Evolutionary conservation across 2,888 invertebrate species (phyloP), one percentile per base, ranked within the genome.

Genomic region (Horisme vitalbata): DNA sequence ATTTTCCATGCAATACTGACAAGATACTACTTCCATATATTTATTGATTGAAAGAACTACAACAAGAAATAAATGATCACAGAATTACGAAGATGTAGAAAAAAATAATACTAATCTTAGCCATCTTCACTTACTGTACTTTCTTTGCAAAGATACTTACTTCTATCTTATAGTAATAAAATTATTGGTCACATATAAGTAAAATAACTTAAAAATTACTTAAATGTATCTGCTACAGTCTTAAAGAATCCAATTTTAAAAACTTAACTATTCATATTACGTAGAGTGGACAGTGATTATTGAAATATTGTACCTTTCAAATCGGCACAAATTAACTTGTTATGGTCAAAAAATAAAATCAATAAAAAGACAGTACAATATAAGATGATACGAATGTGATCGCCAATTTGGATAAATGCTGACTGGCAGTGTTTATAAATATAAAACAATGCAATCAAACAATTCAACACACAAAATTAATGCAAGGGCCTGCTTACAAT

Each of bases 1-100:
- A 80, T 81, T 78, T 77, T 78, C 59, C 86, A 86, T 87, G 85
- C 86, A 88, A 81, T 83, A 79, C 80, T 80, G 78, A 85, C 73
- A 68, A 75, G 75, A 83, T 65, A 74, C 81, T 81, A 81, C 77
- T 75, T 79, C 64, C 73, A 72, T 65, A 72, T 65, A 71, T 73
- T 79, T 77, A 82, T 74, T 68, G 70, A 79, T 81, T 75, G 70
- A 71, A 71, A 75, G 74, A 78, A 79, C 73, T 81, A 82, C 80
- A 84, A 85, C 79, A 79, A 76, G 71, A 77, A 78, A 77, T 72
- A 71, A 81, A 80, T 73, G 80, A 88, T 87, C 88, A 88, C 88
- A 89, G 85, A 83, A 82, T 75, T 71, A 79, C 71, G 75, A 83
- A 85, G 82, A 85, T 71, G 77, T 78, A 78, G 68, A 75, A 70